Evolutionary conservation across 2,797 vertebrate species (phyloP).

Genomic region (Hephaestus fuliginosus): DNA sequence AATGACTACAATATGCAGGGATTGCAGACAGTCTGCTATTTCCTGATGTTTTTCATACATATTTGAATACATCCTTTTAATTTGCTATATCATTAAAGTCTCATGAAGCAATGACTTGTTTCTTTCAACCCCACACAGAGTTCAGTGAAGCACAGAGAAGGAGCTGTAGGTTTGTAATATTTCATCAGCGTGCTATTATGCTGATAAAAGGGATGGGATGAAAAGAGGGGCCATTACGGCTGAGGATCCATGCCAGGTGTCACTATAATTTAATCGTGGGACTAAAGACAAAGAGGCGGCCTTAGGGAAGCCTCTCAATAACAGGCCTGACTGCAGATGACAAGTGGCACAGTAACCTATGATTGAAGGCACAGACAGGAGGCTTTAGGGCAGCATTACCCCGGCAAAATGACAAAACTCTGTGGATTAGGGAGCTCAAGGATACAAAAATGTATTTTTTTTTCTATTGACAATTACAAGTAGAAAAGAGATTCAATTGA

Average conservation of each 20-base stretch:
- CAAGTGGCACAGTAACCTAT: conserved; percentile 65
- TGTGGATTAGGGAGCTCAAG: conserved; percentile 23
- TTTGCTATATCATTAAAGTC: conserved; percentile 55
- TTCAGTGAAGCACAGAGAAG: conserved; percentile 50
- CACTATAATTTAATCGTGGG: conserved; percentile 76
- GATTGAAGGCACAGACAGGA: conserved; percentile 58
- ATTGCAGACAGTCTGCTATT: conserved; percentile 17
- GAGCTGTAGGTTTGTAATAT: conserved; percentile 61
- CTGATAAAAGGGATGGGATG: conserved; percentile 69
- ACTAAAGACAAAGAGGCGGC: conserved; percentile 77
- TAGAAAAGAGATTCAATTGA: conserved; percentile 11
- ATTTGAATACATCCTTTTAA: conserved; percentile 68
- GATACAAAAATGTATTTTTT: background rate
- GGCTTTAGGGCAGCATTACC: conserved; percentile 41
- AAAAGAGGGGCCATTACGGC: conserved; percentile 67
- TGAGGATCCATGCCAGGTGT: conserved; percentile 72
- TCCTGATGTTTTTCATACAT: conserved; percentile 49
- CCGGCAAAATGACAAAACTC: conserved; percentile 31
- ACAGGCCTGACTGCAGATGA: conserved; percentile 71
- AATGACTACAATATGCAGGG: conserved; percentile 34
- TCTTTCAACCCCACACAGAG: conserved; percentile 37
- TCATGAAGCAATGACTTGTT: conserved; percentile 56
- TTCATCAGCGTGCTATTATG: conserved; percentile 72
- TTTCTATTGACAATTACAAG: conserved; percentile 9
- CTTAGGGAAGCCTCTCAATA: conserved; percentile 70